Percentiles rank a stretch among this genome's conserved stretches.
phyloP scores from a whole-genome alignment of 2,113 vertebrate genomes.

The Misgurnus anguillicaudatus region DNA sequence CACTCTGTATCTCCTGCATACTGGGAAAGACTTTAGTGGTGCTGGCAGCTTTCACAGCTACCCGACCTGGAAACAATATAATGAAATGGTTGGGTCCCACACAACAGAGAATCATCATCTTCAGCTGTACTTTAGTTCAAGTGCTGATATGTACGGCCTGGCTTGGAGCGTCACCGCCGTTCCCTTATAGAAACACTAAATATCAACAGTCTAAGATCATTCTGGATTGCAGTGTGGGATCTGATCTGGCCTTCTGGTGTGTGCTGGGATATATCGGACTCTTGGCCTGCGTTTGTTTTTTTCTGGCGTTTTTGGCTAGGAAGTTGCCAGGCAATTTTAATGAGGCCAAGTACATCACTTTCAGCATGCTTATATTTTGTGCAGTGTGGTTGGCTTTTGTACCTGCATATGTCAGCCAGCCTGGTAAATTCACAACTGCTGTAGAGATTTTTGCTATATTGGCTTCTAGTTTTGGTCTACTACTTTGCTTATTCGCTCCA shows the following conservation, averaged over 20 bases:
- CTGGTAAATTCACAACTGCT: constrained; percentile 55
- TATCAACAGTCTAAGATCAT: constrained; percentile 57
- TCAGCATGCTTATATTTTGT: constrained; percentile 61
- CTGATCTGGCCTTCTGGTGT: constrained; percentile 57
- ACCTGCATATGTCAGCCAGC: constrained; percentile 57
- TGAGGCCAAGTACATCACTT: constrained; percentile 59
- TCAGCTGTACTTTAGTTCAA: constrained; percentile 50
- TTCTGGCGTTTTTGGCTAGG: constrained; percentile 58
- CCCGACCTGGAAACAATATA: constrained; percentile 53
- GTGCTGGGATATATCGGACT: constrained; percentile 61
- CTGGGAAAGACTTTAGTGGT: constrained; percentile 61
- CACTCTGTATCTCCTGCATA: constrained; percentile 57
- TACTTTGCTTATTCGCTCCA: constrained; percentile 40
- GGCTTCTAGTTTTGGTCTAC: constrained; percentile 39
- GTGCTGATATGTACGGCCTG: constrained; percentile 56
- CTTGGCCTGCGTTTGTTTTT: constrained; percentile 55
- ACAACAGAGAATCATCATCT: constrained; percentile 56
- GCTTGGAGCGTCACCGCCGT: constrained; percentile 55
- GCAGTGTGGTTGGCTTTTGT: constrained; percentile 59
- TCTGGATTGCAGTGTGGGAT: constrained; percentile 58
- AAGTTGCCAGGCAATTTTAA: constrained; percentile 60
- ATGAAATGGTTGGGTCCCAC: constrained; percentile 57
- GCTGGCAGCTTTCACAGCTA: constrained; percentile 59
- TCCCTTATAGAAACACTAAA: constrained; percentile 54
- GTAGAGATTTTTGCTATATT: constrained; percentile 49